Evolutionary conservation across 2,797 vertebrate species (phyloP), one percentile per base, ranked within the genome.

Genomic region (Hippocampus kuda): DNA sequence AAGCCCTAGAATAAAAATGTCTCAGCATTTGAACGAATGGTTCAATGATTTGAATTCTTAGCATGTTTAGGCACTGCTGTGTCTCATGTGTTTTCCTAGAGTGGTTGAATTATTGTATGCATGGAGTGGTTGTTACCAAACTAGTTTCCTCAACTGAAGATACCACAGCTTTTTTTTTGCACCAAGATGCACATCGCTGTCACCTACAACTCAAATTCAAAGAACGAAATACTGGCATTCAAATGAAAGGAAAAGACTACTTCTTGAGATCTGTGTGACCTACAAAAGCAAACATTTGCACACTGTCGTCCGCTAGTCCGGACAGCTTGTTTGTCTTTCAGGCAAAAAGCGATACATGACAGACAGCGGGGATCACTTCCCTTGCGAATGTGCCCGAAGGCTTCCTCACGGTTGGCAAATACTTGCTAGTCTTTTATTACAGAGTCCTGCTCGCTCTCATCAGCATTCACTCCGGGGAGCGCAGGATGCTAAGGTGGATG

Each of bases 401-500:
- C 51, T 6, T 71, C 59, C 69, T 64, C 12, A 12, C 38, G 67
- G 70, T 75, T 78, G n/a, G 75, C 80, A 79, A 79, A 83, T 44
- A 72, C 63, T 30, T 67, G 30, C 68, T 24, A 54, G 70, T 42
- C 72, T 77, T 72, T 84, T 84, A 83, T 86, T 80, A 79, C 30
- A 72, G 77, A 74, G 72, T 68, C 70, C 74, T 71, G 78, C 72
- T 73, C 68, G 67, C 49, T 76, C 84, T 88, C 87, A 88, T 88
- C 85, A 85, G 84, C 82, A 85, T 86, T 88, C 84, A 74, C 83
- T 77, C 79, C 9, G 77, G 82, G 79, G 77, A 83, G 83, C 79
- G 79, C 82, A 79, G 83, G 85, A 83, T 82, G 82, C 81, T 72
- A 80, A 79, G 81, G 84, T 79, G 80, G 85, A 87, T 75, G 81